phyloP scores from a whole-genome alignment of 2,113 vertebrate genomes.

The Oreochromis aureus region DNA sequence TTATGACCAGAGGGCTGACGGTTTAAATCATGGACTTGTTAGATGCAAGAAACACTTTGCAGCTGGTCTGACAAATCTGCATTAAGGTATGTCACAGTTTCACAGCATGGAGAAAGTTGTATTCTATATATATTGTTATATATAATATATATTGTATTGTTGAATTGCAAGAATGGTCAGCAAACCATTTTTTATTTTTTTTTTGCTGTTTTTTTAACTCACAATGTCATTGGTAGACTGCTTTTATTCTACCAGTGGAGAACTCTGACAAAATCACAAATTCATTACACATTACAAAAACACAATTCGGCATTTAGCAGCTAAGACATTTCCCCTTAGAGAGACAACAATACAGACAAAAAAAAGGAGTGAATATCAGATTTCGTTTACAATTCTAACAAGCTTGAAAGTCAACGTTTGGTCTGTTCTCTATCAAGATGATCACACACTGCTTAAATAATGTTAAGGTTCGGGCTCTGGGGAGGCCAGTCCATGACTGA shows the following conservation, averaged over 20 bases:
- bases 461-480: background rate
- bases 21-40: background rate
- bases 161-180: background rate
- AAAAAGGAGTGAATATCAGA: background rate
- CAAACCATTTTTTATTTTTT: rapidly evolving
- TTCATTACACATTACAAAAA: background rate
- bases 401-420: background rate
- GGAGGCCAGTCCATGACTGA: background rate
- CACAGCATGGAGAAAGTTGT: background rate
- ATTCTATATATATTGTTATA: no score
- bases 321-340: rapidly evolving
- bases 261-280: background rate
- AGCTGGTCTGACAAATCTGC: background rate
- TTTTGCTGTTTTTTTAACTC: rapidly evolving
- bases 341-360: background rate
- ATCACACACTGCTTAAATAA: background rate
- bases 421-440: background rate
- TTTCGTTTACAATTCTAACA: background rate
- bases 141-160: no score
- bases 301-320: background rate
- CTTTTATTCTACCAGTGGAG: background rate
- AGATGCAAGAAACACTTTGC: background rate
- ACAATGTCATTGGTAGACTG: background rate
- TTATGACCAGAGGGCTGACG: background rate
- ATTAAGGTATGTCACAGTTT: background rate